These are phyloP conservation scores for Gephyroberyx darwinii DNA, from an alignment of 2,797 vertebrate genomes.

Conservation along the genomic window DNA sequence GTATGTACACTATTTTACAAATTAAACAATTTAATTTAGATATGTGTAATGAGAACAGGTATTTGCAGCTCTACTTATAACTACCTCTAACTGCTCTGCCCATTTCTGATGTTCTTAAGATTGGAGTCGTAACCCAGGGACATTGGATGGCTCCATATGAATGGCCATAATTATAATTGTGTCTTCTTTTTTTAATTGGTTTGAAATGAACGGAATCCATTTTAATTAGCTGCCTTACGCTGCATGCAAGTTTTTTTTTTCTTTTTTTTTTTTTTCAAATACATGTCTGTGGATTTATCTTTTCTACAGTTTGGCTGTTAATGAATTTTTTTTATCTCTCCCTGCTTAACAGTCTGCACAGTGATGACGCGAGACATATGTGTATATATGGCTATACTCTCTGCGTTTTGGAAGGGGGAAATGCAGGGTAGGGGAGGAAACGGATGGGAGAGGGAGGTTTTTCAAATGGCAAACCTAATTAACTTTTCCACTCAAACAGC, in stretches of 20 bases:
- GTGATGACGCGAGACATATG: slow-evolving; percentile 24
- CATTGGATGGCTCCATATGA: slow-evolving; percentile 37
- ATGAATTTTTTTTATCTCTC: slow-evolving; percentile 36
- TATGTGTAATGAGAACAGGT: slow-evolving; percentile 19
- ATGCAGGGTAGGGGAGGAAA: not conserved
- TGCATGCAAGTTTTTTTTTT: not conserved
- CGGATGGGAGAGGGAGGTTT: not conserved
- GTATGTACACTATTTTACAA: not conserved
- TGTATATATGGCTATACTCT: slow-evolving; percentile 1
- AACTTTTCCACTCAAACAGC: slow-evolving; percentile 16
- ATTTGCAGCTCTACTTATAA: slow-evolving; percentile 24
- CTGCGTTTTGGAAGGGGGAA: not conserved
- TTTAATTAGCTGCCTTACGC: slow-evolving; percentile 50
- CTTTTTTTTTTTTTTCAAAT: slow-evolving; percentile 10
- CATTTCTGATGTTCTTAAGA: slow-evolving; percentile 30
- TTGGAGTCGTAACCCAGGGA: slow-evolving; percentile 41
- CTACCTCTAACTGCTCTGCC: not conserved
- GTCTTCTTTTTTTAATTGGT: slow-evolving; percentile 54
- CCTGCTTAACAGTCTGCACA: slow-evolving; percentile 28
- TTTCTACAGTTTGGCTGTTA: slow-evolving; percentile 26
- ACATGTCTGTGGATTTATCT: slow-evolving; percentile 38
- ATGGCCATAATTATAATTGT: slow-evolving; percentile 39
- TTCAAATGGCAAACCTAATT: slow-evolving; percentile 22
- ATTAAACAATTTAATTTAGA: slow-evolving; percentile 20
- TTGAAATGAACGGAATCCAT: slow-evolving; percentile 56